These are phyloP conservation scores for Emmelina monodactyla DNA, from an alignment of 2,888 invertebrate species.

Conservation along the genomic window DNA sequence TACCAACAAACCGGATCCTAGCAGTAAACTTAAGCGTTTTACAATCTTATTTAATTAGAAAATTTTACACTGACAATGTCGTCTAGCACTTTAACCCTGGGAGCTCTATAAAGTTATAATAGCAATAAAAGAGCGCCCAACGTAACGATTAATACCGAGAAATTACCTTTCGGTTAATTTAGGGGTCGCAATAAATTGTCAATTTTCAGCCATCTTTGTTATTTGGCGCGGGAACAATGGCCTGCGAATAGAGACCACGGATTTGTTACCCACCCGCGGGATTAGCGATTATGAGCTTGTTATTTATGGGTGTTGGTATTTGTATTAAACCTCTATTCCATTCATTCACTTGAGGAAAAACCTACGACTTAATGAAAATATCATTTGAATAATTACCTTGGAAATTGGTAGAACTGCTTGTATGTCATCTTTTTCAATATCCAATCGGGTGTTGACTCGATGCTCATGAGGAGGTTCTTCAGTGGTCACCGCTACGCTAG, in stretches of 20 bases:
- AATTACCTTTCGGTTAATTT: slow-evolving; percentile 43
- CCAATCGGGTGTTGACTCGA: slow-evolving; percentile 82
- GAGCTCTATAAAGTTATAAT: slow-evolving; percentile 46
- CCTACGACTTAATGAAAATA: no score
- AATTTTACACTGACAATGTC: slow-evolving; percentile 10
- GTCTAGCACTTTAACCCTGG: slow-evolving; percentile 22
- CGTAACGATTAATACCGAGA: slow-evolving; percentile 39
- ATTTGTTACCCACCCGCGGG: no score
- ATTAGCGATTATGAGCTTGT: no score
- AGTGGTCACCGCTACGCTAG: slow-evolving; percentile 36
- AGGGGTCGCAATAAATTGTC: slow-evolving; percentile 46
- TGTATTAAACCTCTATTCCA: no score
- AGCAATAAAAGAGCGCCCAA: slow-evolving; percentile 39
- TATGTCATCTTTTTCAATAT: slow-evolving; percentile 92
- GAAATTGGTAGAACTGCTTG: slow-evolving; percentile 93
- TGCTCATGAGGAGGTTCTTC: slow-evolving; percentile 54
- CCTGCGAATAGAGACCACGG: no score
- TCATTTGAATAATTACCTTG: slow-evolving; percentile 77
- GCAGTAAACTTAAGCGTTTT: background rate
- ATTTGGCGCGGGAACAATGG: background rate
- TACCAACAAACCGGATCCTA: background rate
- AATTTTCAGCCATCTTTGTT: slow-evolving; percentile 25
- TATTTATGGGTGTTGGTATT: no score
- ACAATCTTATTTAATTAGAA: slow-evolving; percentile 7
- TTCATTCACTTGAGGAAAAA: no score